phyloP scores from a whole-genome alignment of 1,140 invertebrate species.

The Saxidomus purpurata region DNA sequence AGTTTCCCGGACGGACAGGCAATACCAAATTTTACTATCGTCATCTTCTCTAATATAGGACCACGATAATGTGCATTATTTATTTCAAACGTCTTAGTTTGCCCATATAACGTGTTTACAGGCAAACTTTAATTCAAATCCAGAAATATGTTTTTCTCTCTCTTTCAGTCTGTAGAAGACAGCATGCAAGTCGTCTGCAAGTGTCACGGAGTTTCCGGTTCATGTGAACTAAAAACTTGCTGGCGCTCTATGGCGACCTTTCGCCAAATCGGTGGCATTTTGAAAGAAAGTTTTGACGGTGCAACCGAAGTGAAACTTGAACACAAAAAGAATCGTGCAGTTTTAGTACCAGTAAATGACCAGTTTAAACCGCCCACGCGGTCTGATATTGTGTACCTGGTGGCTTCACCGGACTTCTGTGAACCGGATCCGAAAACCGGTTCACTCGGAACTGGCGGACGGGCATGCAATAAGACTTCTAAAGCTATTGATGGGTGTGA shows the following conservation, averaged over 20 bases:
- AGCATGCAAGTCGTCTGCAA: constrained; percentile 90
- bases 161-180: constrained; percentile 84
- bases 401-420: constrained; percentile 98
- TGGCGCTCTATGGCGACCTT: constrained; percentile 97
- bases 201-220: constrained; percentile 98
- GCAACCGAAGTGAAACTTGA: constrained; percentile 90
- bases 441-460: constrained; percentile 84
- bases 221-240: constrained; percentile 97
- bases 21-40: no score
- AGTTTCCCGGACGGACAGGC: no score
- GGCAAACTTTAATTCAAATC: no score
- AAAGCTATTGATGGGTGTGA: constrained; percentile 87
- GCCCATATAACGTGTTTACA: no score
- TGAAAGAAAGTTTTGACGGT: constrained; percentile 94
- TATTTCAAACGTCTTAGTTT: no score
- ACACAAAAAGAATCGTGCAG: constrained; percentile 71
- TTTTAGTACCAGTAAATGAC: constrained; percentile 82
- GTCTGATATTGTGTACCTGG: constrained; percentile 95
- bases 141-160: no score
- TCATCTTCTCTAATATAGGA: no score
- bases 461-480: constrained; percentile 87
- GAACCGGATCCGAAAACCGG: constrained; percentile 90
- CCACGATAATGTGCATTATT: no score
- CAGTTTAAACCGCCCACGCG: constrained; percentile 85
- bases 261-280: constrained; percentile 92